These are phyloP conservation scores for Chironomus tepperi DNA, from an alignment of 1,140 invertebrate genomes.

Conservation along the genomic window DNA sequence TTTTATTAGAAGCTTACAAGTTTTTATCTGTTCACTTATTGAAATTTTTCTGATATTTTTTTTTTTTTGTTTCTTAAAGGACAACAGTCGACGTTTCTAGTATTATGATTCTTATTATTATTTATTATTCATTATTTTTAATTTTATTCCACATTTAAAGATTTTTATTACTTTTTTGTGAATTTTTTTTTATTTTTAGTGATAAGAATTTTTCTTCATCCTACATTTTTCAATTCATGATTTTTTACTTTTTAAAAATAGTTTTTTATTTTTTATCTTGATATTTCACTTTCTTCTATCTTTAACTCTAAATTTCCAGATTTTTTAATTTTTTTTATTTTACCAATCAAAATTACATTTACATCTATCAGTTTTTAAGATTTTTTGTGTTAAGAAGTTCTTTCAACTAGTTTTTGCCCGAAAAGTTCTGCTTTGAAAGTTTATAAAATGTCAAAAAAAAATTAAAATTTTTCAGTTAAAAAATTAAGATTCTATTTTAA, in stretches of 20 bases:
- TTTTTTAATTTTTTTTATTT: too few relatives aligned
- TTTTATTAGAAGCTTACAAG: slow-evolving; percentile 7
- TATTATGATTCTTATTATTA: not conserved
- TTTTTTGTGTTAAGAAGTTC: too few relatives aligned
- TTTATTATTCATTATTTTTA: not conserved
- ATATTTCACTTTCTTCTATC: too few relatives aligned
- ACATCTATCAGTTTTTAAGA: too few relatives aligned
- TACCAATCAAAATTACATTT: too few relatives aligned
- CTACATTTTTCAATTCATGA: not conserved
- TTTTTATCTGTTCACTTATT: not conserved
- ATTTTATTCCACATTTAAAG: not conserved
- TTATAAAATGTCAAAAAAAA: too few relatives aligned
- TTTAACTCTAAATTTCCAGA: too few relatives aligned
- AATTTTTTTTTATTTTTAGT: not conserved
- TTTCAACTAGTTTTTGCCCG: too few relatives aligned
- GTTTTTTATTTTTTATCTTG: too few relatives aligned
- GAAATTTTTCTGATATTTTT: not conserved
- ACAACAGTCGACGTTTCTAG: not conserved
- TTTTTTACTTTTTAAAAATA: not conserved
- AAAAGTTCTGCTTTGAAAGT: too few relatives aligned
- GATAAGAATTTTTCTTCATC: not conserved
- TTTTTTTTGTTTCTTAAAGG: slow-evolving; percentile 6
- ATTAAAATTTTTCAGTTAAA: too few relatives aligned
- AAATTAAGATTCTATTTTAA: too few relatives aligned
- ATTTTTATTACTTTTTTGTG: not conserved